Conservation (phyloP, 2,113 vertebrate genomes). For the Sapayoa aenigma region DNA sequence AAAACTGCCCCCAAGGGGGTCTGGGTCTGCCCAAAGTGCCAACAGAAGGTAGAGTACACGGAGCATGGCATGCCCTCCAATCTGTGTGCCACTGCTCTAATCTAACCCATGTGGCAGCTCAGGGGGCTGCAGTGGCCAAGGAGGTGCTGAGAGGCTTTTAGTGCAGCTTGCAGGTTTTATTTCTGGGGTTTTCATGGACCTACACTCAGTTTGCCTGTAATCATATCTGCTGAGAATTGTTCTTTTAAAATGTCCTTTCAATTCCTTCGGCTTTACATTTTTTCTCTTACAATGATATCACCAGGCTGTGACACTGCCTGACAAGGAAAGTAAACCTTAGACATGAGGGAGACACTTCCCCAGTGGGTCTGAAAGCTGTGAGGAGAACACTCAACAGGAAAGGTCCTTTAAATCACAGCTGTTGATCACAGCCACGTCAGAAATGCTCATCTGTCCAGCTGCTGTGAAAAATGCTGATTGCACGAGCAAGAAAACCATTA, state of each 20-base stretch:
- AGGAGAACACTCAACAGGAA: no score
- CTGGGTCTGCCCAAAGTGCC: conserved; percentile 97
- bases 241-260: not conserved
- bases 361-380: not conserved
- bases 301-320: not conserved
- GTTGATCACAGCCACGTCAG: not conserved
- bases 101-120: not conserved
- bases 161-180: not conserved
- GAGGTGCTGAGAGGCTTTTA: not conserved
- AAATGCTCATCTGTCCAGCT: not conserved
- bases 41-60: conserved; percentile 86
- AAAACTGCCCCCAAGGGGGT: conserved; percentile 83
- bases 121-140: not conserved
- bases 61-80: fast-evolving
- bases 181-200: not conserved
- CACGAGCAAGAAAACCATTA: not conserved
- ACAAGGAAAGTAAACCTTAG: not conserved
- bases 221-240: not conserved
- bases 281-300: not conserved
- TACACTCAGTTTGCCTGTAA: not conserved
- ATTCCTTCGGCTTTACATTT: not conserved
- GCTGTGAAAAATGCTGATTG: not conserved
- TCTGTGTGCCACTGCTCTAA: not conserved
- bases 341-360: not conserved
- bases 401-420: not conserved